Percentiles rank a stretch among this genome's conserved stretches.
These are phyloP conservation scores for Nothocercus nigrocapillus DNA, from an alignment of 2,113 vertebrate species.

Conservation along the genomic window DNA sequence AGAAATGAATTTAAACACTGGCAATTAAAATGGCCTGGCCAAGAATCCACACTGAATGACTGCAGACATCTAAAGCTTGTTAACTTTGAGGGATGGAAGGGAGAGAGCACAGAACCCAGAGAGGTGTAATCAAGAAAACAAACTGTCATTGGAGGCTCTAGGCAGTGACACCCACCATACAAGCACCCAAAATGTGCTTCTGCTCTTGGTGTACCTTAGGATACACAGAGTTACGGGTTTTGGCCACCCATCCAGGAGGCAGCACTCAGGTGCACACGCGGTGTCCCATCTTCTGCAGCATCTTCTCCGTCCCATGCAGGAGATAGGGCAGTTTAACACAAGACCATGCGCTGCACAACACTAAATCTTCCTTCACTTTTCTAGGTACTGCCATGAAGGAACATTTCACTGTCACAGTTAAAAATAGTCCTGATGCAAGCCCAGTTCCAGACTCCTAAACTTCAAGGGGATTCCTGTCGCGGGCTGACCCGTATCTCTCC, in stretches of 20 bases:
- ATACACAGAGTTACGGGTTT: too few relatives aligned
- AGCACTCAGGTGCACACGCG: neutral
- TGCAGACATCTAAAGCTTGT: neutral
- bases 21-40: neutral
- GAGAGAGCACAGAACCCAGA: neutral
- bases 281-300: neutral
- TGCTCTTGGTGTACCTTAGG: too few relatives aligned
- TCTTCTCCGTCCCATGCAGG: neutral
- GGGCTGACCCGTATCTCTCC: neutral
- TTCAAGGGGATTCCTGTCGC: neutral
- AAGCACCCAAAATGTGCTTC: too few relatives aligned
- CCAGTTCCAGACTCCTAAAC: neutral
- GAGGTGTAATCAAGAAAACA: neutral
- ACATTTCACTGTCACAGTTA: neutral
- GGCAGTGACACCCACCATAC: too few relatives aligned
- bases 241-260: neutral
- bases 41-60: neutral
- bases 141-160: too few relatives aligned
- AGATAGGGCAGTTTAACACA: neutral
- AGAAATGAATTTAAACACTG: neutral
- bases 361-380: neutral
- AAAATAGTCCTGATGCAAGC: neutral
- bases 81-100: neutral
- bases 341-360: neutral
- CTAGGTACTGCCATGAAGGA: neutral